Evolutionary conservation across 2,797 vertebrate species (phyloP), one percentile per base, ranked within the genome.

Genomic region (Centropyge bicolor): DNA sequence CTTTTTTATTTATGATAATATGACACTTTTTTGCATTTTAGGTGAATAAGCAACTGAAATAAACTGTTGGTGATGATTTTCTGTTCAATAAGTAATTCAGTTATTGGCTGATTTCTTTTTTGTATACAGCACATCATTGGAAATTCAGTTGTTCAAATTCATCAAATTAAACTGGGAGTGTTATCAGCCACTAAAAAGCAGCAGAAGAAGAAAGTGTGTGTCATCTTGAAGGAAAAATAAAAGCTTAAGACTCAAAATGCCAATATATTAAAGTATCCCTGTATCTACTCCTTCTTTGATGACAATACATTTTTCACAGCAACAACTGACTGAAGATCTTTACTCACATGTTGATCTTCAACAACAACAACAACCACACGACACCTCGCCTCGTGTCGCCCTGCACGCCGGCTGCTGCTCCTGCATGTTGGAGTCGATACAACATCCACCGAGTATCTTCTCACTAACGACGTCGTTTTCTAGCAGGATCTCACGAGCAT

Each of bases 401-500:
- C 72, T 68, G 68, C 83, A 83, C 70, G 35, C 56, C 67, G 3
- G 12, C 68, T 17, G 69, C 76, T 48, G 72, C 86, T 76, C 20
- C 67, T 88, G 92, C 93, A 93, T 94, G 93, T 74, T 62, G 65
- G 71, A 74, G 31, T 16, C 24, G n/a, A 36, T 40, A 0, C 38
- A 71, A 76, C 68, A 38, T 79, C 0, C 0, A 70, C 51, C 10
- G 20, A 79, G 70, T 22, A 19, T 45, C 70, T 64, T 83, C 64
- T 76, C 69, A 85, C 88, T 90, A 90, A 92, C 65, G 17, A 38
- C 52, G 7, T 41, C 24, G 1, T 70, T 81, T 82, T 70, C 80
- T 84, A 72, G 80, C 75, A 77, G 71, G 66, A 82, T 52, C 57
- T 63, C 27, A 27, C 1, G 3, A 85, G 82, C 84, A 83, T 78